Evolutionary conservation across 1,140 invertebrate species (phyloP), one percentile per base, ranked within the genome.

Genomic region (Calosoma granatense): DNA sequence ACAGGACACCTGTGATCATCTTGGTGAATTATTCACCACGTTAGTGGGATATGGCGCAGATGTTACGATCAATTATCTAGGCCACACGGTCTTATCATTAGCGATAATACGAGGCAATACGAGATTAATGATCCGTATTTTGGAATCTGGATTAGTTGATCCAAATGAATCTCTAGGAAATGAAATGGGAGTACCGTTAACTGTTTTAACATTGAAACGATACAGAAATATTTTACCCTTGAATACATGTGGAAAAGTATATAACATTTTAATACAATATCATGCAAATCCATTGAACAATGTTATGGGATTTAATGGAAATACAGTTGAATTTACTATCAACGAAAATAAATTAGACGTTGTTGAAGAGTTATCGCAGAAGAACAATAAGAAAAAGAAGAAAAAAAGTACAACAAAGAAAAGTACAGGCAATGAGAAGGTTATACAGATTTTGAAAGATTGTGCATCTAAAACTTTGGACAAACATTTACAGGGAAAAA

Each of bases 81-180:
- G 65, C n/a, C 66, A 67, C 22, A 64, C 64, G 19, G 56, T 61
- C 12, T 55, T 70, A 36, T 62, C 63, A 3, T 57, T 70, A 12
- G 67, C 67, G 20, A 60, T 69, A 3, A 41, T 70, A 14, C 55
- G 56, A 41, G 67, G 65, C 1, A 69, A 70, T 59, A 41, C 39
- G 15, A 56, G 54, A 22, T 57, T 70, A 1, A 59, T 65, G 14
- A 43, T 60, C 56, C 30, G 51, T 19, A 20, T 67, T 14, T 20
- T 67, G 15, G 55, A 66, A 26, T 56, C 59, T 9, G 54, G 47
- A 17, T 4, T 53, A 11, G 55, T 64, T 6, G 51, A 67, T 61
- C 65, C 65, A 22, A 63, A 68, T 59, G 14, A 61, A 53, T 20
- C 39, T 6, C 23, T 69, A 19, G 59, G 56, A 1, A 55, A 61